Evolutionary conservation across 2,888 invertebrate species (phyloP).

Genomic region (Mesodorylaimus sp.): DNA sequence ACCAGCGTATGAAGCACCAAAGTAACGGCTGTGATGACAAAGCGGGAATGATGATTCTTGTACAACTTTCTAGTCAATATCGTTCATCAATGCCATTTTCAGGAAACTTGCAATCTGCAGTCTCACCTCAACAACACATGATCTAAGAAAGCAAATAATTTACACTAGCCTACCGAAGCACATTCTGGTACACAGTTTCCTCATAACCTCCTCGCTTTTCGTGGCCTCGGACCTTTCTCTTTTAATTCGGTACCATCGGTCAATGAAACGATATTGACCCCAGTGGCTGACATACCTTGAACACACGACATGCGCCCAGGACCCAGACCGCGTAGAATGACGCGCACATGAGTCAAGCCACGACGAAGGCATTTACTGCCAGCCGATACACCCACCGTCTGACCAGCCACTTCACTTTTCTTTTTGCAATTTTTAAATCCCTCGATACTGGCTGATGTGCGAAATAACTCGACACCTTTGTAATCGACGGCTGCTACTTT

Average conservation of each 20-base stretch:
- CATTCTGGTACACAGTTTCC: too few species aligned
- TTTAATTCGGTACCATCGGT: constrained; percentile 75
- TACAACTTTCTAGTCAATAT: too few species aligned
- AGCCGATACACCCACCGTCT: constrained; percentile 67
- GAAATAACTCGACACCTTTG: constrained; percentile 10
- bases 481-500: constrained; percentile 46
- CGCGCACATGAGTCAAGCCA: constrained; percentile 28
- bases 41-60: too few species aligned
- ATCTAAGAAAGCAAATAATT: too few species aligned
- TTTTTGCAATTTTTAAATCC: constrained; percentile 86
- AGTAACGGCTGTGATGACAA: too few species aligned
- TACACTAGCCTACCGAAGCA: too few species aligned
- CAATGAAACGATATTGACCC: constrained; percentile 68
- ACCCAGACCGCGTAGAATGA: constrained; percentile 31
- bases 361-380: constrained; percentile 37
- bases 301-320: constrained; percentile 51
- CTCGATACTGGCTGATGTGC: constrained; percentile 52
- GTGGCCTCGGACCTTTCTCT: constrained; percentile 52
- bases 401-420: constrained; percentile 88
- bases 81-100: too few species aligned
- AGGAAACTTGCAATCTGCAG: too few species aligned
- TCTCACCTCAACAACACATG: too few species aligned
- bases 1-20: too few species aligned
- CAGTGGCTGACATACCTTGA: constrained; percentile 79
- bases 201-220: constrained; percentile 66